phyloP scores from a whole-genome alignment of 2,888 invertebrate genomes.

The Campaea margaritaria region DNA sequence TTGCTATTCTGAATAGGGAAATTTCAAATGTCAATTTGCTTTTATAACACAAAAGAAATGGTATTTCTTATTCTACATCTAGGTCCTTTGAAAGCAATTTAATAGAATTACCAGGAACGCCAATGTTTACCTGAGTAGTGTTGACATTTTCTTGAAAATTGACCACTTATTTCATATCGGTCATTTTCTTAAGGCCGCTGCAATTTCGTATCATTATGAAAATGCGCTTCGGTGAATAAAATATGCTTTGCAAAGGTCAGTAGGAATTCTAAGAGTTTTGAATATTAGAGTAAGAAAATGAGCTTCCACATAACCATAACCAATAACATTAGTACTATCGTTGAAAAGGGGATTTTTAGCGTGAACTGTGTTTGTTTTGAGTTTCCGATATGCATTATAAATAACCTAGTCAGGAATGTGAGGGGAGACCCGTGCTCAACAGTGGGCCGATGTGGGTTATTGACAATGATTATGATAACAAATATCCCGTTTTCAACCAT shows the following conservation, averaged over 20 bases:
- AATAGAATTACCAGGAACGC: slow-evolving; percentile 25
- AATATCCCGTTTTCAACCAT: too few relatives aligned
- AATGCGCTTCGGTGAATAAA: slow-evolving; percentile 31
- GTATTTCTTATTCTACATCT: slow-evolving; percentile 3
- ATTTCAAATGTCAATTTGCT: not conserved
- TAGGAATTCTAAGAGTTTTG: slow-evolving; percentile 1
- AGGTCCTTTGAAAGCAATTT: slow-evolving; percentile 22
- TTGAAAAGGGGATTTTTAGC: too few relatives aligned
- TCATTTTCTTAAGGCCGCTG: slow-evolving; percentile 39
- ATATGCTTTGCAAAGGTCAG: slow-evolving; percentile 14
- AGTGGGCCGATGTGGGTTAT: too few relatives aligned
- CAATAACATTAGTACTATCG: too few relatives aligned
- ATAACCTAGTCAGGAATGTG: too few relatives aligned
- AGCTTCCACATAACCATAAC: not conserved
- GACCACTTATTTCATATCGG: slow-evolving; percentile 32
- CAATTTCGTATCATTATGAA: slow-evolving; percentile 40
- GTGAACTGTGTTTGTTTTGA: too few relatives aligned
- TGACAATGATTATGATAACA: too few relatives aligned
- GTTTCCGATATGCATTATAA: too few relatives aligned
- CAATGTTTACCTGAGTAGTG: slow-evolving; percentile 47
- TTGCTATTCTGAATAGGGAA: too few relatives aligned
- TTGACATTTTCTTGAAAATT: slow-evolving; percentile 48
- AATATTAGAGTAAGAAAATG: not conserved
- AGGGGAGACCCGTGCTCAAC: too few relatives aligned
- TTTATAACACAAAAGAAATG: not conserved